Evolutionary conservation across 2,888 invertebrate species (phyloP), one percentile per base, ranked within the genome.

Genomic region (Diplazon laetatorius): DNA sequence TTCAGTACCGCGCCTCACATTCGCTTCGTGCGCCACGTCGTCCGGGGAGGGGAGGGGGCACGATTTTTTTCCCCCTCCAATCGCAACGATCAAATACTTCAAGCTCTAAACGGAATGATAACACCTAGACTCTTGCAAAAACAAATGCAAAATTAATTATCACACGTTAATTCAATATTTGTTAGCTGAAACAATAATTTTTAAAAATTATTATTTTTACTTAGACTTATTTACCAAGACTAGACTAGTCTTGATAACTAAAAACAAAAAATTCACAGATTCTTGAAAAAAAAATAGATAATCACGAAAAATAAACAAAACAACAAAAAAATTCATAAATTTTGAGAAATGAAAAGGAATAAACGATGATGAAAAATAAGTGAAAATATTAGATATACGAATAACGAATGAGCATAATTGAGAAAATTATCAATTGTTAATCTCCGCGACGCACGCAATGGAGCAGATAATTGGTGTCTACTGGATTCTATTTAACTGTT

Each of bases 401-500:
- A 46, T 46, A 25, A 60, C 30, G 8, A 63, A 35, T 20, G 2
- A 9, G 52, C 35, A 30, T 12, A 55, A 9, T 55, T 9, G 30
- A 25, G 22, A 60, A 44, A 52, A 62, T 35, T 70, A 39, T 48
- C 37, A 9, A 48, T n/a, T n/a, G n/a, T n/a, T 39, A 76, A 46
- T 57, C 46, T 30, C 50, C 9, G 37, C 30, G 39, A 60, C 18
- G 20, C 66, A 37, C 2, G 46, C 44, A 35, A 14, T 12, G 66
- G 52, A 39, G 22, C 42, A 75, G 72, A 76, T 76, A 66, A 76
- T 76, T 35, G 37, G 14, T 30, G 22, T 70, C 76, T 76, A 35
- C 46, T 46, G 76, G 71, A 60, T 50, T 25, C 71, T 25, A 71
- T 76, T 76, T 76, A 71, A 72, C 71, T 76, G 71, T 76, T 76